phyloP scores from a whole-genome alignment of 1,140 invertebrate species.

The Scaptodrosophila lebanonensis region DNA sequence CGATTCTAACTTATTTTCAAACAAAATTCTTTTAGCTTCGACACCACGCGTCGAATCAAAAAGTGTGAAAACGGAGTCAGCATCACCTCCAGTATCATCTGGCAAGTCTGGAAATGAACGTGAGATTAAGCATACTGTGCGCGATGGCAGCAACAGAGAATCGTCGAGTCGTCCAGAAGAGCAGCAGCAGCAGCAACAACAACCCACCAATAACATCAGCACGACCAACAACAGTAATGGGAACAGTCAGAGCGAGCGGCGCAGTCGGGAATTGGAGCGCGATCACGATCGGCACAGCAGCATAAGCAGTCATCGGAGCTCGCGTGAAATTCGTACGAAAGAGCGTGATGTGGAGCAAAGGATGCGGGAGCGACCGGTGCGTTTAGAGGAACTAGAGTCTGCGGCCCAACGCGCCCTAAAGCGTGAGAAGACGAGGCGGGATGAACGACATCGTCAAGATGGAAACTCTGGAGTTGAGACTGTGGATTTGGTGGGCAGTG shows the following conservation, averaged over 20 bases:
- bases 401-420: conserved; percentile 21
- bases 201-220: conserved; percentile 11
- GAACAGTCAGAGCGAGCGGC: conserved; percentile 30
- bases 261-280: conserved; percentile 35
- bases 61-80: conserved; percentile 24
- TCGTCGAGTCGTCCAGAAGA: conserved; percentile 29
- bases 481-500: conserved; percentile 43
- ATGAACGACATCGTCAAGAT: conserved; percentile 54
- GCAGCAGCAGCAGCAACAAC: conserved; percentile 9
- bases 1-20: too few species aligned
- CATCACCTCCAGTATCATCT: not conserved
- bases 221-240: conserved; percentile 38
- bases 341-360: conserved; percentile 50
- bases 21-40: too few species aligned
- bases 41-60: conserved; percentile 31
- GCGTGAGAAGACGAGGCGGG: conserved; percentile 50
- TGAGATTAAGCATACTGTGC: conserved; percentile 40
- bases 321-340: conserved; percentile 39
- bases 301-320: conserved; percentile 37
- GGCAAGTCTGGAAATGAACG: conserved; percentile 31
- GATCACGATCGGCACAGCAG: conserved; percentile 37
- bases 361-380: conserved; percentile 43
- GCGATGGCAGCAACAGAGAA: conserved; percentile 20
- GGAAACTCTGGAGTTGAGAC: conserved; percentile 31
- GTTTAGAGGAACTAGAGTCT: conserved; percentile 45